Evolutionary conservation across 1,140 invertebrate genomes (phyloP).

Genomic region (Drosophila sucinea): DNA sequence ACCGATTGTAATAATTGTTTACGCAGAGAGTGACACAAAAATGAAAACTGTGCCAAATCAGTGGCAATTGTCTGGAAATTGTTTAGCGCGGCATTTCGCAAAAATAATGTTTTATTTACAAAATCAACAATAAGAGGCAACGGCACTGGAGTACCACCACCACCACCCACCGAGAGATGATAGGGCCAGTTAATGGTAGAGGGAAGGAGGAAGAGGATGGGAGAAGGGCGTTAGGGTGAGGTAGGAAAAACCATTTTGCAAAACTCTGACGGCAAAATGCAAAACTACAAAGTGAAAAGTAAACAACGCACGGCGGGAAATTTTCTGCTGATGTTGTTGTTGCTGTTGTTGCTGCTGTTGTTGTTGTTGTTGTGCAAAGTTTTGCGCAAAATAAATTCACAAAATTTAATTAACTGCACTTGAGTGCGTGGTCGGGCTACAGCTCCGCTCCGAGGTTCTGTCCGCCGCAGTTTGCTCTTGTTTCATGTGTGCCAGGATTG

Average conservation of each 20-base stretch:
- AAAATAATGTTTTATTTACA: slow-evolving; percentile 53
- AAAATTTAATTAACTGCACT: slow-evolving; percentile 81
- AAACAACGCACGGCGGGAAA: slow-evolving; percentile 59
- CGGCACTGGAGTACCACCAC: slow-evolving; percentile 12
- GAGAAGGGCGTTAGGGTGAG: neutral
- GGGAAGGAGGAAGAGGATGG: neutral
- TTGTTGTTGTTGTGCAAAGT: slow-evolving; percentile 62
- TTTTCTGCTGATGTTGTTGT: slow-evolving; percentile 7
- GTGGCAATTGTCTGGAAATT: slow-evolving; percentile 49
- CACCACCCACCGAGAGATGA: neutral
- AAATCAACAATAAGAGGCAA: slow-evolving; percentile 47
- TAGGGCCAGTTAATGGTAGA: neutral
- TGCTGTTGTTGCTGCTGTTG: slow-evolving; percentile 38
- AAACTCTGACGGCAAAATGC: slow-evolving; percentile 67
- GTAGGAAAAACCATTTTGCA: slow-evolving; percentile 56
- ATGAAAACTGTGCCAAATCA: slow-evolving; percentile 65
- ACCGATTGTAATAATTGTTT: slow-evolving; percentile 6
- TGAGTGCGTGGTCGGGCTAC: slow-evolving; percentile 60
- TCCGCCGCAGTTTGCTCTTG: slow-evolving; percentile 49
- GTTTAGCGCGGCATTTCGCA: slow-evolving; percentile 30
- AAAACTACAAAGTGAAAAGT: slow-evolving; percentile 78
- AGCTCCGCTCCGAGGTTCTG: slow-evolving; percentile 18
- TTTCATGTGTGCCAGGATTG: slow-evolving; percentile 5
- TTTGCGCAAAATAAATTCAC: slow-evolving; percentile 77
- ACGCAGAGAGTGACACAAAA: slow-evolving; percentile 28